These are phyloP conservation scores for Nesoenas mayeri DNA, from an alignment of 2,113 vertebrate genomes.

Conservation along the genomic window DNA sequence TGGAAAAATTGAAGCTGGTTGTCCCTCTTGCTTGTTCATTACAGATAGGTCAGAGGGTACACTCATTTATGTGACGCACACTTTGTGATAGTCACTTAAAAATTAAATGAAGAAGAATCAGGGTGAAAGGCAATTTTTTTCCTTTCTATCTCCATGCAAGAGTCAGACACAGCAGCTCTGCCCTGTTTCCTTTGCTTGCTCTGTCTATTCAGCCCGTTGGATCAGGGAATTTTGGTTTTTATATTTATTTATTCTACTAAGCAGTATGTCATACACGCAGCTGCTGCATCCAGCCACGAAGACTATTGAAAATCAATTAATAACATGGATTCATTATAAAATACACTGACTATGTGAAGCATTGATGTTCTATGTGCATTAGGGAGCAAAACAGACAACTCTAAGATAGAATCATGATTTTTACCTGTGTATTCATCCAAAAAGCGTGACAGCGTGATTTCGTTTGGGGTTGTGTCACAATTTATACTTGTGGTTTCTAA, in stretches of 20 bases:
- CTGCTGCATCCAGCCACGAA: neutral
- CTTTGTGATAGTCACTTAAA: neutral
- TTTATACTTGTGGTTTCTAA: constrained; percentile 26
- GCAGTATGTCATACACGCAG: neutral
- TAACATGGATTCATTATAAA: neutral
- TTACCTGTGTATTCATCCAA: constrained; percentile 55
- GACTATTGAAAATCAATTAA: neutral
- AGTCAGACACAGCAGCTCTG: neutral
- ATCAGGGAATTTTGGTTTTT: neutral
- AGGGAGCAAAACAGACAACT: neutral
- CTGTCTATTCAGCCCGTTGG: neutral
- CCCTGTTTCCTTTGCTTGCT: neutral
- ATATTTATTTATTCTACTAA: neutral
- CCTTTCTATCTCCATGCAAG: neutral
- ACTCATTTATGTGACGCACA: neutral
- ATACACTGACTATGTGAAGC: fast-evolving
- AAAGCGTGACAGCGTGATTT: neutral
- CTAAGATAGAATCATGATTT: neutral
- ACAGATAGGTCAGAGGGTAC: neutral
- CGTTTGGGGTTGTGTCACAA: neutral
- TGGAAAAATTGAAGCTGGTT: neutral
- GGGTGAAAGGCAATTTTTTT: neutral
- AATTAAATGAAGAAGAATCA: neutral
- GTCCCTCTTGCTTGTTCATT: neutral
- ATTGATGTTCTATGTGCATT: neutral